A percentile compares a stretch with the other conserved stretches of the same genome.
phyloP scores from a whole-genome alignment of 2,888 invertebrate genomes.

The Phytoseiulus persimilis region DNA sequence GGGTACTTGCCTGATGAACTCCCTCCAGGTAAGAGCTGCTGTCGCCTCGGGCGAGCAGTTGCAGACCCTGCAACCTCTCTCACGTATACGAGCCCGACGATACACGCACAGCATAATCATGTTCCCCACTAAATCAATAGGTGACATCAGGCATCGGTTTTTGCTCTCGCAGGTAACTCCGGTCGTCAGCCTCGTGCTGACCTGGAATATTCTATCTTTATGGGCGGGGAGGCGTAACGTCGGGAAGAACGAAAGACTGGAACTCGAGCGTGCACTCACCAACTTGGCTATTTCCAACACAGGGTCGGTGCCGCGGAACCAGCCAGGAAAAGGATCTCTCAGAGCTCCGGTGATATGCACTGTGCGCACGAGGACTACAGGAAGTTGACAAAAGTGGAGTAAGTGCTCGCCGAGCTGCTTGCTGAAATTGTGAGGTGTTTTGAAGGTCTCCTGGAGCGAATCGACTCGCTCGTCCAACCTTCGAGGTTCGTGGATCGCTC shows the following conservation, averaged over 20 bases:
- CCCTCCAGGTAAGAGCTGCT: neutral
- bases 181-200: neutral
- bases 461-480: neutral
- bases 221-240: no score
- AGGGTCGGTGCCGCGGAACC: neutral
- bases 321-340: neutral
- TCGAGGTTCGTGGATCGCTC: neutral
- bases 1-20: neutral
- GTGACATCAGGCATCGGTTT: neutral
- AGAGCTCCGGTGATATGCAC: neutral
- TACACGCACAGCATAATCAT: neutral
- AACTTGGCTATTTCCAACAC: neutral
- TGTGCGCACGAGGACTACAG: neutral
- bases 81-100: neutral
- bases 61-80: constrained; percentile 7
- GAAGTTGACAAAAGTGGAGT: constrained; percentile 9
- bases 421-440: neutral
- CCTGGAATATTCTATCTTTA: neutral
- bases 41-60: neutral
- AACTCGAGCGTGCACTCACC: neutral
- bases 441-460: neutral
- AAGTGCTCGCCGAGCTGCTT: constrained; percentile 19
- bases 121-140: neutral
- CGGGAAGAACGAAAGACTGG: no score
- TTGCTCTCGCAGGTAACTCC: neutral